A percentile compares a stretch with the other conserved stretches of the same genome.
Conservation (phyloP, 2,888 invertebrate species). For the Acleris sparsana region DNA sequence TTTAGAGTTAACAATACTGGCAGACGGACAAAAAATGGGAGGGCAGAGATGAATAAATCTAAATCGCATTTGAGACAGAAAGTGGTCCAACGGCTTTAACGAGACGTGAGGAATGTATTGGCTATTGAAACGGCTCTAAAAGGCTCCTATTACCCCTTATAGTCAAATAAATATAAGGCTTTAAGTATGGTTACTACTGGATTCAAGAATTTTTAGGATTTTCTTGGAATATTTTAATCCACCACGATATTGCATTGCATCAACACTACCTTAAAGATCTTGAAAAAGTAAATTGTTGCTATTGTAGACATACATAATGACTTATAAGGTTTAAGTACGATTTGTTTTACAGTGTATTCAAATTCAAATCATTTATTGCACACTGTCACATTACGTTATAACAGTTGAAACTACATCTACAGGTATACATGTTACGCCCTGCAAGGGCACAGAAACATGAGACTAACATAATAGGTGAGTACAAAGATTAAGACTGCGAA, state of each 20-base stretch:
- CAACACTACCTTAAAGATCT: background rate
- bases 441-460: too few relatives aligned
- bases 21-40: slow-evolving; percentile 69
- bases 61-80: slow-evolving; percentile 58
- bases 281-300: too few relatives aligned
- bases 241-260: background rate
- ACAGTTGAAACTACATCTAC: too few relatives aligned
- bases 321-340: too few relatives aligned
- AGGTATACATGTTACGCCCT: too few relatives aligned
- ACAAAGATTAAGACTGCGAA: too few relatives aligned
- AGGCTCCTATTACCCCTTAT: slow-evolving; percentile 18
- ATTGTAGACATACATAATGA: too few relatives aligned
- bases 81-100: slow-evolving; percentile 35
- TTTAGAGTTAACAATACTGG: slow-evolving; percentile 74
- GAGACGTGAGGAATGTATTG: slow-evolving; percentile 31
- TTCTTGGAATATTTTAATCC: background rate
- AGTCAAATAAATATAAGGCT: slow-evolving; percentile 25
- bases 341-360: too few relatives aligned
- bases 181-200: background rate
- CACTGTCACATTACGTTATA: too few relatives aligned
- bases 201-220: background rate
- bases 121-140: slow-evolving; percentile 28
- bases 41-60: slow-evolving; percentile 75
- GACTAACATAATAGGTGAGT: too few relatives aligned
- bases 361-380: too few relatives aligned